Conservation (phyloP, 2,797 vertebrate species). For the Amphiprion clarkii region DNA sequence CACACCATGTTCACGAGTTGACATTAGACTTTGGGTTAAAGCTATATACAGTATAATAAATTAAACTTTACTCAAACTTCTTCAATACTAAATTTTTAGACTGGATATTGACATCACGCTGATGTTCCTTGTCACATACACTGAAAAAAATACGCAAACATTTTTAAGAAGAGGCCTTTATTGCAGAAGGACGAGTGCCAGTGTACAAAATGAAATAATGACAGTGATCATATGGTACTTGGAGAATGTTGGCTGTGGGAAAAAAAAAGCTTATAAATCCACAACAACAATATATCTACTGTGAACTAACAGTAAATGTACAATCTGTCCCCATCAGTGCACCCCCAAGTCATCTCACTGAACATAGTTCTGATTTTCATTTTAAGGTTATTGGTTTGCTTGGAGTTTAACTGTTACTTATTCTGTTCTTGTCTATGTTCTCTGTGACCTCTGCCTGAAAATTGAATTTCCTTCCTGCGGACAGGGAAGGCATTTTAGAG, state of each 20-base stretch:
- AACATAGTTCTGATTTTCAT: neutral
- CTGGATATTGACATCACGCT: too few relatives aligned
- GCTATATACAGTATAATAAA: too few relatives aligned
- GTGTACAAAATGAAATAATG: too few relatives aligned
- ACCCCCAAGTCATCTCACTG: neutral
- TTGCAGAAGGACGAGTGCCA: too few relatives aligned
- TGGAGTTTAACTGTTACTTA: slow-evolving; percentile 39
- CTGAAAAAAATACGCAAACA: too few relatives aligned
- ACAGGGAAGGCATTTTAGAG: slow-evolving; percentile 34
- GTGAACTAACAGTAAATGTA: neutral
- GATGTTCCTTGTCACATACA: too few relatives aligned
- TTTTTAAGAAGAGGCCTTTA: too few relatives aligned
- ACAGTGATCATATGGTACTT: too few relatives aligned
- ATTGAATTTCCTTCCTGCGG: slow-evolving; percentile 39
- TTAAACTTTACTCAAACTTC: too few relatives aligned
- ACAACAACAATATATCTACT: neutral
- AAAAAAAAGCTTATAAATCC: neutral
- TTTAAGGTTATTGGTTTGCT: slow-evolving; percentile 1
- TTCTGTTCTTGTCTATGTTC: slow-evolving; percentile 26
- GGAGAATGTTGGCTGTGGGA: neutral
- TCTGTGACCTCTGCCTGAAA: slow-evolving; percentile 23
- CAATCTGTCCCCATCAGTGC: neutral
- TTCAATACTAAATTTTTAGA: too few relatives aligned
- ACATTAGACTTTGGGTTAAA: too few relatives aligned
- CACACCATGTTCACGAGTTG: too few relatives aligned